These are phyloP conservation scores for Darevskia nairensis DNA, from an alignment of 2,797 vertebrate species.

Conservation along the genomic window DNA sequence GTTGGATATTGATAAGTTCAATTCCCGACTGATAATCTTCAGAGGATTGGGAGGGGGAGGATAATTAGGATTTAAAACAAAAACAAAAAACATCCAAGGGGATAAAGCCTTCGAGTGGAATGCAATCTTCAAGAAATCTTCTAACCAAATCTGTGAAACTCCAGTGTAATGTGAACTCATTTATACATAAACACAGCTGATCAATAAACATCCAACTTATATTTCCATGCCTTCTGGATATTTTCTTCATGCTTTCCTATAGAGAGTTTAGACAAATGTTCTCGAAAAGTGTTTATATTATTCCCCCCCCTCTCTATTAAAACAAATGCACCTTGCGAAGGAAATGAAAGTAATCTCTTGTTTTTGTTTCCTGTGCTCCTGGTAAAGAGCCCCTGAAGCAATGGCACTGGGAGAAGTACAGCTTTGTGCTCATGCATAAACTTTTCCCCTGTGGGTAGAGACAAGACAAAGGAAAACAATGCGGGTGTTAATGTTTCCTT, in stretches of 20 bases:
- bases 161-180: neutral
- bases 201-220: neutral
- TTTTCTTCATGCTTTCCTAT: neutral
- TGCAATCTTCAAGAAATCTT: neutral
- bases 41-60: neutral
- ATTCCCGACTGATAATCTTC: neutral
- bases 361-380: neutral
- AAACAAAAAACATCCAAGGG: neutral
- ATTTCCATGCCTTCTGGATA: neutral
- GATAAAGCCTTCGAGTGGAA: neutral
- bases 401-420: rapidly evolving
- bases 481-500: neutral
- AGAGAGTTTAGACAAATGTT: constrained; percentile 17
- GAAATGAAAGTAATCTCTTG: neutral
- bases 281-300: neutral
- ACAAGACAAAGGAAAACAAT: rapidly evolving
- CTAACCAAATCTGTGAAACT: neutral
- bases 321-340: rapidly evolving
- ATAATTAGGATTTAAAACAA: neutral
- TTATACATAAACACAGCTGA: neutral
- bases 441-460: neutral
- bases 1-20: neutral
- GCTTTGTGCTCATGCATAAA: rapidly evolving
- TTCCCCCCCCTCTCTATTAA: neutral
- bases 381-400: neutral